Percentiles rank a stretch among this genome's conserved stretches.
Conservation (phyloP, 2,888 invertebrate species). For the Oligia latruncula region DNA sequence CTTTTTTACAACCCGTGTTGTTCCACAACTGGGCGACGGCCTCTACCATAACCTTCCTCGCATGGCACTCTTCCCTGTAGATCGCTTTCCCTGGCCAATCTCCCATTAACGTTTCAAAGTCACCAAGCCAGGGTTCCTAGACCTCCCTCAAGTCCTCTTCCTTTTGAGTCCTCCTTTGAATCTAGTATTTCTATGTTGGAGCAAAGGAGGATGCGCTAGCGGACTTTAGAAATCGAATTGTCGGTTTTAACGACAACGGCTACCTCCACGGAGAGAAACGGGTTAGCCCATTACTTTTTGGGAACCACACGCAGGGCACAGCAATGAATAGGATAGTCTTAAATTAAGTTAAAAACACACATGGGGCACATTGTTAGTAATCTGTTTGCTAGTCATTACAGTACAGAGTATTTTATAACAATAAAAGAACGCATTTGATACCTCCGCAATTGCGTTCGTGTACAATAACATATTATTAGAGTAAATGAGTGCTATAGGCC, state of each 20-base stretch:
- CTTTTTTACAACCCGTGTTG: background rate
- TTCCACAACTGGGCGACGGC: too few species aligned
- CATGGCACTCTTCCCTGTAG: background rate
- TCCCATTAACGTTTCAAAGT: background rate
- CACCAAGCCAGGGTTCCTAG: background rate
- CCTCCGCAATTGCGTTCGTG: constrained; percentile 27
- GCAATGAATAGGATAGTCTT: background rate
- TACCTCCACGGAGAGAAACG: background rate
- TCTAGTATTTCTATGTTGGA: background rate
- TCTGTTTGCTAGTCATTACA: background rate
- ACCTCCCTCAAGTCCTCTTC: background rate
- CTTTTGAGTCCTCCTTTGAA: background rate
- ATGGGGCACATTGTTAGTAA: background rate
- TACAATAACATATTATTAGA: constrained; percentile 51
- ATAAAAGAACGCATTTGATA: constrained; percentile 26
- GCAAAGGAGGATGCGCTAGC: background rate
- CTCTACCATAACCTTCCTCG: too few species aligned
- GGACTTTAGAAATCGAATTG: background rate
- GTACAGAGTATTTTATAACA: background rate
- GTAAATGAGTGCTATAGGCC: constrained; percentile 39
- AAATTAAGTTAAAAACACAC: background rate
- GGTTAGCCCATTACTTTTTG: background rate
- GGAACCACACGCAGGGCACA: background rate
- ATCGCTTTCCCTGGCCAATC: too few species aligned
- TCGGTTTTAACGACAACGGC: background rate